phyloP scores from a whole-genome alignment of 2,797 vertebrate species.

The Denticeps clupeoides region DNA sequence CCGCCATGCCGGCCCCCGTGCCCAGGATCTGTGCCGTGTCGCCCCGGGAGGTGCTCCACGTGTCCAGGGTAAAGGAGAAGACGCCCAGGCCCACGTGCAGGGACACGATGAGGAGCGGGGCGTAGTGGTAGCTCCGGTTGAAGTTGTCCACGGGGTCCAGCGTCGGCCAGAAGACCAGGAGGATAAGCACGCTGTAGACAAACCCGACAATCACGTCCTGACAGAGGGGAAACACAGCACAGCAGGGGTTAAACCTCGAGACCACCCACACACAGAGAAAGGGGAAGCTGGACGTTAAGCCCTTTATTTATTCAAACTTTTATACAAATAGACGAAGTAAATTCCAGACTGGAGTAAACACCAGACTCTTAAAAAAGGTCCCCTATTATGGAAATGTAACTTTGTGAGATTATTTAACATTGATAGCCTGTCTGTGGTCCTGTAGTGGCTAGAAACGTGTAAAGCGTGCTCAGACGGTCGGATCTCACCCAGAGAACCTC shows the following conservation, averaged over 20 bases:
- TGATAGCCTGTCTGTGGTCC: too few relatives aligned
- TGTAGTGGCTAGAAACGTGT: too few relatives aligned
- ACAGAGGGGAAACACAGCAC: conserved; percentile 8
- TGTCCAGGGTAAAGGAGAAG: conserved; percentile 90
- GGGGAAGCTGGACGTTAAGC: not conserved
- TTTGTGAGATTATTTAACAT: too few relatives aligned
- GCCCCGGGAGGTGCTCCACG: conserved; percentile 92
- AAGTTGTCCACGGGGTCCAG: conserved; percentile 80
- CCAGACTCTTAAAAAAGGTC: too few relatives aligned
- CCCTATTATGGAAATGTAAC: too few relatives aligned
- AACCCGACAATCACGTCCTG: conserved; percentile 88
- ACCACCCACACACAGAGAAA: not conserved
- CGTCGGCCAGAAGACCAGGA: conserved; percentile 71
- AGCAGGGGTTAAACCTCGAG: too few relatives aligned
- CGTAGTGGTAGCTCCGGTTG: conserved; percentile 70
- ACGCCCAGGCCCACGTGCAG: conserved; percentile 78
- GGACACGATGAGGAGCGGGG: conserved; percentile 74
- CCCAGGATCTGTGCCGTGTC: conserved; percentile 94
- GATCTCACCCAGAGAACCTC: too few relatives aligned
- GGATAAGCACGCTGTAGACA: conserved; percentile 78
- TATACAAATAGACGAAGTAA: too few relatives aligned
- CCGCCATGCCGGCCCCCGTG: conserved; percentile 80
- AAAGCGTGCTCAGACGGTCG: too few relatives aligned
- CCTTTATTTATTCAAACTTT: too few relatives aligned
- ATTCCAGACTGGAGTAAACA: too few relatives aligned